Evolutionary conservation across 1,140 invertebrate genomes (phyloP).

Genomic region (Venturia canescens): DNA sequence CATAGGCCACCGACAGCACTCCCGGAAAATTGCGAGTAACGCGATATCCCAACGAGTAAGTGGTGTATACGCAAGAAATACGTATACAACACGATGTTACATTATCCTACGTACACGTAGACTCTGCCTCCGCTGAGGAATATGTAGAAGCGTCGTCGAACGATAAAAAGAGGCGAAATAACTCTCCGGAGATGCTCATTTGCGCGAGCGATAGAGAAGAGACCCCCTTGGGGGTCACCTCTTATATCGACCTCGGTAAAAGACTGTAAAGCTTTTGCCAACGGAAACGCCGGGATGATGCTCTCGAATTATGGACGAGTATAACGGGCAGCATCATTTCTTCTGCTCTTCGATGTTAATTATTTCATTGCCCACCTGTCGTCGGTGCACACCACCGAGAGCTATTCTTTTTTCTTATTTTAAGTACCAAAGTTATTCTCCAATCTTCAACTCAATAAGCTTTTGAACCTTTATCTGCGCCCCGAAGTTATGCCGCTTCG

Average conservation of each 20-base stretch:
- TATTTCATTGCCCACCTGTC: conserved; percentile 3
- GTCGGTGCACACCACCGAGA: neutral
- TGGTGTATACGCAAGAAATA: conserved; percentile 12
- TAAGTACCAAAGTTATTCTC: neutral
- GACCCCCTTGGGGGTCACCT: conserved; percentile 38
- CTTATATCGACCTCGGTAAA: conserved; percentile 37
- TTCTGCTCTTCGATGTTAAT: neutral
- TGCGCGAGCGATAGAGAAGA: conserved; percentile 2
- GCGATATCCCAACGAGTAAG: conserved; percentile 53
- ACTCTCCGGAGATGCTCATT: conserved; percentile 41
- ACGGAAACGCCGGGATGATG: conserved; percentile 14
- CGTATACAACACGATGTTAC: neutral
- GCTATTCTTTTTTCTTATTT: neutral
- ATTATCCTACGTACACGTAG: conserved; percentile 16
- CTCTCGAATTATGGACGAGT: conserved; percentile 17
- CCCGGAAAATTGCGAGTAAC: conserved; percentile 58
- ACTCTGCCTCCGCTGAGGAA: neutral
- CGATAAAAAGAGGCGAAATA: conserved; percentile 41
- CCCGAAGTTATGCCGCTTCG: too few relatives aligned
- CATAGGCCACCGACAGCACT: conserved; percentile 47
- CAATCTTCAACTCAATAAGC: neutral
- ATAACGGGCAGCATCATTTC: neutral
- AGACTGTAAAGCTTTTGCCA: conserved; percentile 8
- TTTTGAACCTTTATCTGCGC: neutral
- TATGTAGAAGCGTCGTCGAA: conserved; percentile 7